These are phyloP conservation scores for Asbolus verrucosus DNA, from an alignment of 1,140 invertebrate species.

Conservation along the genomic window DNA sequence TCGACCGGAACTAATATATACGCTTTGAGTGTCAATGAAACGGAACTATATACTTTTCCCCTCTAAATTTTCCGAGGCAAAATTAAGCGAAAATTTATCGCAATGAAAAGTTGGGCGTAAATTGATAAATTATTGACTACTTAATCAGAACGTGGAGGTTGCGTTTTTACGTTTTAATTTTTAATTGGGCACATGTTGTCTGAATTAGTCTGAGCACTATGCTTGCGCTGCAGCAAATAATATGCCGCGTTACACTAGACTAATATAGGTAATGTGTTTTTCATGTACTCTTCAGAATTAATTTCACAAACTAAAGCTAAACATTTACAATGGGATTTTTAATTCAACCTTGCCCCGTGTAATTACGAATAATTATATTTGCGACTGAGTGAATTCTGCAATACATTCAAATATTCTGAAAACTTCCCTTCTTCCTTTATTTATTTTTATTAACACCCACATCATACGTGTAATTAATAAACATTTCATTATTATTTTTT, in stretches of 20 bases:
- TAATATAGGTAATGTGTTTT: constrained; percentile 37
- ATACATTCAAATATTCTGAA: too few species aligned
- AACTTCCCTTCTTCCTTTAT: too few species aligned
- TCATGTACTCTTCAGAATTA: constrained; percentile 22
- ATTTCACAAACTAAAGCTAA: constrained; percentile 8
- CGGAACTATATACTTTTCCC: constrained; percentile 12
- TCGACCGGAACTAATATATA: constrained; percentile 51
- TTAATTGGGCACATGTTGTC: constrained; percentile 22
- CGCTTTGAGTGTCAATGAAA: constrained; percentile 50
- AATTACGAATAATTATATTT: constrained; percentile 9
- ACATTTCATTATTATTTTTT: too few species aligned
- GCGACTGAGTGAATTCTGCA: neutral
- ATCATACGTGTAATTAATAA: too few species aligned
- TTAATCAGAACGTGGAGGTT: constrained; percentile 22
- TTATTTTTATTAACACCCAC: too few species aligned
- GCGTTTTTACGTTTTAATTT: constrained; percentile 18
- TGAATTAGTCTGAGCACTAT: neutral
- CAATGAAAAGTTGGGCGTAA: neutral
- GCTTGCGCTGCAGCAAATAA: constrained; percentile 17
- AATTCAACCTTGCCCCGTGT: neutral
- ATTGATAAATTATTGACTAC: constrained; percentile 20
- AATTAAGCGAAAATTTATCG: constrained; percentile 11
- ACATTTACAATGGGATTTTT: constrained; percentile 30
- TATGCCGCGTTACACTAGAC: neutral
- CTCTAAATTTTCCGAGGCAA: neutral